Percentiles rank a stretch among this genome's conserved stretches.
Conservation (phyloP, 2,113 vertebrate genomes). For the Melanostigma gelatinosum region DNA sequence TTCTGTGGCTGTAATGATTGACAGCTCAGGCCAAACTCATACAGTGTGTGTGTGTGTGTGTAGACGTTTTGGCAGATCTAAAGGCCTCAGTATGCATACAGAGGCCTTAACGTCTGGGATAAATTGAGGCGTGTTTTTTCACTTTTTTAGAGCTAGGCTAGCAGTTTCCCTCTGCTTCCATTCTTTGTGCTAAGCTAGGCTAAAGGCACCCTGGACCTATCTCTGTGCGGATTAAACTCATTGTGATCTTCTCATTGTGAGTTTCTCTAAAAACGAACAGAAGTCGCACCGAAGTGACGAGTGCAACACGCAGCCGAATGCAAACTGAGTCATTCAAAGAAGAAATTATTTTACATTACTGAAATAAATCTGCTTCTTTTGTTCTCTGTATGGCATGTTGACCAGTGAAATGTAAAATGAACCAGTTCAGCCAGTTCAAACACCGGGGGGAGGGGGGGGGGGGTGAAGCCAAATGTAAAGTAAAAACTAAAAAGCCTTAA, state of each 20-base stretch:
- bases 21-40: not conserved
- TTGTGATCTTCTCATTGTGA: not conserved
- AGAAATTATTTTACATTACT: slow-evolving; percentile 36
- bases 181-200: slow-evolving; percentile 35
- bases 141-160: not conserved
- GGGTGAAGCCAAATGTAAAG: slow-evolving; percentile 77
- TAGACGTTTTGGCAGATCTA: not conserved
- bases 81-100: not conserved
- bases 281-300: slow-evolving; percentile 13
- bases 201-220: slow-evolving; percentile 10
- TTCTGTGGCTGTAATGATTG: not conserved
- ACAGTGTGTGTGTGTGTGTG: too few species aligned
- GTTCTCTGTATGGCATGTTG: slow-evolving; percentile 65
- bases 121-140: not conserved
- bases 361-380: slow-evolving; percentile 56
- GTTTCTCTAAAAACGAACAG: not conserved
- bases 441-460: slow-evolving; percentile 7
- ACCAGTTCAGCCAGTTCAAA: slow-evolving; percentile 45
- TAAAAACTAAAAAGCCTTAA: slow-evolving; percentile 81
- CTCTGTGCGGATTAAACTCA: not conserved
- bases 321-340: slow-evolving; percentile 38
- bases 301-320: slow-evolving; percentile 41
- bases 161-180: slow-evolving; percentile 8
- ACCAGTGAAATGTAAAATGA: slow-evolving; percentile 74
- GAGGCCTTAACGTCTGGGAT: slow-evolving; percentile 13